Conservation (phyloP, 2,888 invertebrate species). For the Philhelius pedissequus region DNA sequence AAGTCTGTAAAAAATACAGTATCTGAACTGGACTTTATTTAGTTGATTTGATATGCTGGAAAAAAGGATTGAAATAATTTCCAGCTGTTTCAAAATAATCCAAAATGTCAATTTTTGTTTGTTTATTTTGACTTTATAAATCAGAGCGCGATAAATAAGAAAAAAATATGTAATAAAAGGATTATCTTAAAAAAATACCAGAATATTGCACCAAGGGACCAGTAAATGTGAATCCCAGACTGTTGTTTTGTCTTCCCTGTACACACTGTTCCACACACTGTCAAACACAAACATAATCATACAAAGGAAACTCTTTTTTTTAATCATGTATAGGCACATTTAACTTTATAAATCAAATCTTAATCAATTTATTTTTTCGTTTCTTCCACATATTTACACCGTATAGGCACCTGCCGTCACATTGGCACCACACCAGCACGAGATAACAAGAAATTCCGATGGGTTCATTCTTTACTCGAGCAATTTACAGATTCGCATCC, state of each 20-base stretch:
- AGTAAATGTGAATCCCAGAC: neutral
- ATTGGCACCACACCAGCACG: slow-evolving; percentile 77
- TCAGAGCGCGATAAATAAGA: no score
- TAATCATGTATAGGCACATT: neutral
- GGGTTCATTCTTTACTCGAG: slow-evolving; percentile 77
- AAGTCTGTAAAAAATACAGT: no score
- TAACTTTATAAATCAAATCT: neutral
- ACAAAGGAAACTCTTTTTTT: neutral
- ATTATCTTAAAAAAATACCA: no score
- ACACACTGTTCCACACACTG: neutral
- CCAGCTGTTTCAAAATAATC: no score
- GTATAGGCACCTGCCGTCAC: slow-evolving; percentile 75
- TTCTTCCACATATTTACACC: neutral
- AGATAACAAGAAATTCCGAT: slow-evolving; percentile 76
- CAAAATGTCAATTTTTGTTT: no score
- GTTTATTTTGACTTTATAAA: no score
- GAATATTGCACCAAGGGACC: neutral
- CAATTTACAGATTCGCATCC: slow-evolving; percentile 77
- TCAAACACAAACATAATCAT: neutral
- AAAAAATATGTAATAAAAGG: no score
- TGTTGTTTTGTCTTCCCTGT: neutral
- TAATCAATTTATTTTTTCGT: slow-evolving; percentile 28
- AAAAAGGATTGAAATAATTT: no score
- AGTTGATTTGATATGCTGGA: no score
- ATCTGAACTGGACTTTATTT: no score